Evolutionary conservation across 2,797 vertebrate species (phyloP).

Genomic region (Tolypeutes matacus): DNA sequence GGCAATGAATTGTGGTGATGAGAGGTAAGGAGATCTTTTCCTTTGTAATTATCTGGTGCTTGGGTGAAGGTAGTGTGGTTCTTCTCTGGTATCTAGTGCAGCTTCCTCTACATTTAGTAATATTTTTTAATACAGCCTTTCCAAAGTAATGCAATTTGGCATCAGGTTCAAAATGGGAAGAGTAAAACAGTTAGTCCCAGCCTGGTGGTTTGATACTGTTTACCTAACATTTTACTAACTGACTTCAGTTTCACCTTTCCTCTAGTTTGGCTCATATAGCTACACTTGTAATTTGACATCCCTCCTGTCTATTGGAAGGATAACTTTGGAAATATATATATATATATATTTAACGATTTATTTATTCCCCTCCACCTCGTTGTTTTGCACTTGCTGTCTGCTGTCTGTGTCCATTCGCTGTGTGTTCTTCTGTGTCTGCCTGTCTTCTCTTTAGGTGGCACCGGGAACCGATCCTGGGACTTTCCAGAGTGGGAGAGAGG

Average conservation of each 20-base stretch:
- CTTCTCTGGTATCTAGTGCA: neutral
- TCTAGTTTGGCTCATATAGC: neutral
- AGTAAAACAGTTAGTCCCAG: neutral
- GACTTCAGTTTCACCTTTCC: neutral
- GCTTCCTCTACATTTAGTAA: neutral
- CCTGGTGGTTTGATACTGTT: neutral
- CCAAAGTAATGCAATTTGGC: neutral
- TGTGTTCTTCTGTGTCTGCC: too few relatives aligned
- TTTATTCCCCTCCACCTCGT: too few relatives aligned
- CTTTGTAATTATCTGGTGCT: rapidly evolving
- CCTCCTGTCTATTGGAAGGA: neutral
- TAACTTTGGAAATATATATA: neutral
- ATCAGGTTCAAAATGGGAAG: neutral
- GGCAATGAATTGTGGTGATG: rapidly evolving
- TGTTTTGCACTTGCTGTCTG: too few relatives aligned
- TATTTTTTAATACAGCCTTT: neutral
- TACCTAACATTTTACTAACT: neutral
- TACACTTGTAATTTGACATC: neutral
- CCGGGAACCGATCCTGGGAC: too few relatives aligned
- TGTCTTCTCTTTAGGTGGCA: too few relatives aligned
- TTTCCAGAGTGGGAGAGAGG: too few relatives aligned
- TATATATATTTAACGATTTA: too few relatives aligned
- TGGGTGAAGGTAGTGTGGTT: neutral
- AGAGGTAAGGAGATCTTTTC: neutral
- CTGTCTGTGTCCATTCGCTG: too few relatives aligned